Evolutionary conservation across 2,888 invertebrate genomes (phyloP), one percentile per base, ranked within the genome.

Genomic region (Toxonevra muliebris): DNA sequence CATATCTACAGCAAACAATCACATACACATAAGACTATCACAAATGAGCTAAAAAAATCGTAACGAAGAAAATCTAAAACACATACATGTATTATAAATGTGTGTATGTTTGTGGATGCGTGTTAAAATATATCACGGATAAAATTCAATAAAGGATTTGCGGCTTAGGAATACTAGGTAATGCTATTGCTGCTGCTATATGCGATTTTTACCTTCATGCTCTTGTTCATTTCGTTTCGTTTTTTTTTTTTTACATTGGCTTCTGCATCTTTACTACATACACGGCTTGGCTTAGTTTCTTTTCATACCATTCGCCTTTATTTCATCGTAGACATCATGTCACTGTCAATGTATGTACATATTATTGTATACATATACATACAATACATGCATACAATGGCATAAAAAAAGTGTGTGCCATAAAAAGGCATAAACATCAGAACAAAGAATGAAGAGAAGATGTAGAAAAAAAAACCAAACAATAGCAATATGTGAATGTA

Each of bases 141-240:
- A 72, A 76, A 82, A 80, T 78, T 79, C 77, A 81, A 80, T 79
- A 79, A 79, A 77, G 79, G 80, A 82, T 79, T 80, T 80, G 76
- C 74, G 76, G 76, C 77, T 76, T 76, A 80, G 69, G 74, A 76
- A 75, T 70, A 71, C 53, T 48, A 12, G 12, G 12, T 48, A 15
- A 48, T 48, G 48, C 45, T 43, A 12, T 43, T 43, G 67, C 9
- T 43, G 45, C 8, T 48, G 42, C 20, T 60, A 65, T 50, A 53
- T 57, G 54, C 57, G 68, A 68, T 64, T 64, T 64, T 50, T 48
- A 54, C 41, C 50, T 43, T 59, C 43, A 15, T 58, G 41, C 62
- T 62, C 17, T n/a, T 53, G 30, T 30, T 30, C 30, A 30, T 30
- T 30, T 30, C 30, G 30, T 2, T 30, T 30, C 7, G 2, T 30